Evolutionary conservation across 2,888 invertebrate genomes (phyloP).

Genomic region (Nomada fabriciana): DNA sequence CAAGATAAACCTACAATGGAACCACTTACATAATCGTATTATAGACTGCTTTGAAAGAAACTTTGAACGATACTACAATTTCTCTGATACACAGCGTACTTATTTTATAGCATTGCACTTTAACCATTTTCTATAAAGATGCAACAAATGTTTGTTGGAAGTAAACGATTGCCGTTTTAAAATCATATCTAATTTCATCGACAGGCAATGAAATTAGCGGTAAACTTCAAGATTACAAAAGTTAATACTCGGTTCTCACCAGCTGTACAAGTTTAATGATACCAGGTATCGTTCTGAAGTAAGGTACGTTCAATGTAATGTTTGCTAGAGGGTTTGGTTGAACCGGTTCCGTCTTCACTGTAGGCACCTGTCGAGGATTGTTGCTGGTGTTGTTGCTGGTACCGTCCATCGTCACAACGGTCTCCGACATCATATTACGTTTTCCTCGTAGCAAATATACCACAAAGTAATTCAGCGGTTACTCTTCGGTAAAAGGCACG

Average conservation of each 20-base stretch:
- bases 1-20: slow-evolving; percentile 22
- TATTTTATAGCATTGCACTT: background rate
- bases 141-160: background rate
- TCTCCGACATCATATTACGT: slow-evolving; percentile 91
- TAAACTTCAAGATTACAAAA: background rate
- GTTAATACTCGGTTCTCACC: slow-evolving; percentile 86
- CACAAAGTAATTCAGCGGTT: slow-evolving; percentile 13
- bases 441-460: slow-evolving; percentile 35
- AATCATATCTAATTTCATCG: background rate
- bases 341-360: slow-evolving; percentile 85
- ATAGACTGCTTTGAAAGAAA: slow-evolving; percentile 23
- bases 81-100: too few species aligned
- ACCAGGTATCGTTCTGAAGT: slow-evolving; percentile 93
- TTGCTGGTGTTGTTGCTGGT: slow-evolving; percentile 85
- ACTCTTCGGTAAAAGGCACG: slow-evolving; percentile 46
- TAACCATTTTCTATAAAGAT: background rate
- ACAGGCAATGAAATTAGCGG: too few species aligned
- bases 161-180: background rate
- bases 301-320: slow-evolving; percentile 91
- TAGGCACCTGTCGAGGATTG: slow-evolving; percentile 82
- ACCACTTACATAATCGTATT: slow-evolving; percentile 52
- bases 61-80: background rate
- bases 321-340: slow-evolving; percentile 87
- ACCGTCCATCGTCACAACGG: slow-evolving; percentile 92
- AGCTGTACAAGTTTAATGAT: slow-evolving; percentile 92